Conservation (phyloP, 2,888 invertebrate genomes). For the Stenchaetothrips biformis region DNA sequence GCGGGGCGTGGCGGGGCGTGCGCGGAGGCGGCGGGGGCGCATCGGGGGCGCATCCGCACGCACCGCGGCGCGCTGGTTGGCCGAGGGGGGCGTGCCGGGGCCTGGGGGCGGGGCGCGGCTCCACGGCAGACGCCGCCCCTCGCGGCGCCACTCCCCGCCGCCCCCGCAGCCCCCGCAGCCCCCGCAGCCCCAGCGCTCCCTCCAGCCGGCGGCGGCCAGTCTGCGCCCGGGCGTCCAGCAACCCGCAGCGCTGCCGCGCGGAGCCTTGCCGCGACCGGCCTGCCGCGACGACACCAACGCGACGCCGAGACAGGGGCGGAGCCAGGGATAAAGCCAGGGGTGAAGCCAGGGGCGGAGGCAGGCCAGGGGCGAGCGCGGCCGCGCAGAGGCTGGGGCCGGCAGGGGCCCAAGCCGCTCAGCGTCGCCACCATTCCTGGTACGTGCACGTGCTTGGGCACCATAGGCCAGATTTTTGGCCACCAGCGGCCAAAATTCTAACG, state of each 20-base stretch:
- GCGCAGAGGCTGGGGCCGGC: not conserved
- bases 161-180: not conserved
- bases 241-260: not conserved
- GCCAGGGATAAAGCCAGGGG: too few species aligned
- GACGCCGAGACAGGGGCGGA: too few species aligned
- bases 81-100: not conserved
- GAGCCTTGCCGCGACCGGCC: too few species aligned
- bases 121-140: constrained; percentile 9
- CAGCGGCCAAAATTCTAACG: too few species aligned
- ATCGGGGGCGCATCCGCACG: not conserved
- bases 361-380: not conserved
- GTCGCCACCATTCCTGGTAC: constrained; percentile 7
- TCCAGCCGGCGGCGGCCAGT: not conserved
- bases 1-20: not conserved
- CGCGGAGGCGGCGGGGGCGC: not conserved
- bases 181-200: not conserved
- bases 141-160: not conserved
- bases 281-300: too few species aligned
- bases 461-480: too few species aligned
- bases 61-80: constrained; percentile 2
- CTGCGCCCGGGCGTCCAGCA: constrained; percentile 6
- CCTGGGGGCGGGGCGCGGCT: not conserved
- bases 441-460: not conserved
- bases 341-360: not conserved
- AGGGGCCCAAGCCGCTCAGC: not conserved